phyloP scores from a whole-genome alignment of 2,888 invertebrate genomes.

The Dynastes maya region DNA sequence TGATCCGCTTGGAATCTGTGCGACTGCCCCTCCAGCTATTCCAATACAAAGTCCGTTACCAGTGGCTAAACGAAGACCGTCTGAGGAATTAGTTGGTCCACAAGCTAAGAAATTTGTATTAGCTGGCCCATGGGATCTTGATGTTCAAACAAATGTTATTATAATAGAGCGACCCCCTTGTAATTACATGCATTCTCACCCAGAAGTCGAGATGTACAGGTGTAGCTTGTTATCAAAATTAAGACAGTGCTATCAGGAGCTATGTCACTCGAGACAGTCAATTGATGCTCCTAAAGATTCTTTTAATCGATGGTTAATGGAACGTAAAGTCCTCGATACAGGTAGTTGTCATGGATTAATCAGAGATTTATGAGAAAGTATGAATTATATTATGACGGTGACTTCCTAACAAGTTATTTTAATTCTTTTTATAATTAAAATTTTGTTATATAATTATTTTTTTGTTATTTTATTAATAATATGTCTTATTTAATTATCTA shows the following conservation, averaged over 20 bases:
- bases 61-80: constrained; percentile 82
- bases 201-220: constrained; percentile 92
- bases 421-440: constrained; percentile 14
- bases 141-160: constrained; percentile 92
- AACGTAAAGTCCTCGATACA: constrained; percentile 91
- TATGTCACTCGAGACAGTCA: constrained; percentile 92
- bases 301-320: constrained; percentile 97
- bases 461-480: constrained; percentile 9
- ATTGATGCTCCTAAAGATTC: constrained; percentile 98
- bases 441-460: constrained; percentile 10
- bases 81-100: constrained; percentile 82
- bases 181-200: constrained; percentile 92
- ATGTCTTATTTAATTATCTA: background rate
- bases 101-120: constrained; percentile 89
- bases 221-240: constrained; percentile 88
- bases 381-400: background rate
- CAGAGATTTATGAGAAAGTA: background rate
- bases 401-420: background rate
- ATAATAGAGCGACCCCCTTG: constrained; percentile 90
- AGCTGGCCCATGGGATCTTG: constrained; percentile 96
- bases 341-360: constrained; percentile 63
- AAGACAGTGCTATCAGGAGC: constrained; percentile 92
- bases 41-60: constrained; percentile 71
- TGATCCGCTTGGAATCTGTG: constrained; percentile 87
- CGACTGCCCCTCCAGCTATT: constrained; percentile 63